A percentile compares a stretch with the other conserved stretches of the same genome.
These are phyloP conservation scores for Ormyrus rosae DNA, from an alignment of 2,888 invertebrate genomes.

Conservation along the genomic window DNA sequence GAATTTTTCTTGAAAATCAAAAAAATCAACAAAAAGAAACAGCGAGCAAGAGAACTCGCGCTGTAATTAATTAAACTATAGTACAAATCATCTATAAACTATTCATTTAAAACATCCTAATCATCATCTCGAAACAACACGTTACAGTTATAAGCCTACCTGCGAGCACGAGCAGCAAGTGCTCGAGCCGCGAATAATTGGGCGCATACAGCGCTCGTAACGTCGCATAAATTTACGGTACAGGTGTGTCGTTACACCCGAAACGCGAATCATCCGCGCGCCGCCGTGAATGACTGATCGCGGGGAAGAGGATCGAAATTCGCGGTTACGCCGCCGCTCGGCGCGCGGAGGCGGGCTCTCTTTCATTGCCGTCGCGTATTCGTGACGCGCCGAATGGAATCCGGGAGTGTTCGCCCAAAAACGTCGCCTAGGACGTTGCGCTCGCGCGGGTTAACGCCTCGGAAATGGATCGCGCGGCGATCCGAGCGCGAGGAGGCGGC, in stretches of 20 bases:
- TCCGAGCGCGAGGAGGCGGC: too few relatives aligned
- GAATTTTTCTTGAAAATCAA: too few relatives aligned
- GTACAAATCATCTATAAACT: too few relatives aligned
- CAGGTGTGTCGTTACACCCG: neutral
- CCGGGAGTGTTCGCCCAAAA: slow-evolving; percentile 15
- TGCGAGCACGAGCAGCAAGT: neutral
- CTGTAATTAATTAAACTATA: too few relatives aligned
- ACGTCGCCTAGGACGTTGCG: neutral
- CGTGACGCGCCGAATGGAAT: slow-evolving; percentile 61
- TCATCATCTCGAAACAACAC: neutral
- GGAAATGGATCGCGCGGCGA: slow-evolving; percentile 9
- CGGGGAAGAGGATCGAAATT: slow-evolving; percentile 1
- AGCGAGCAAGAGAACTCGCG: too few relatives aligned
- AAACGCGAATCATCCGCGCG: neutral
- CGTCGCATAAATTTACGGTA: slow-evolving; percentile 46
- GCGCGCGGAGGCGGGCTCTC: neutral
- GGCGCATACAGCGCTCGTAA: neutral
- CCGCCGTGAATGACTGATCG: neutral
- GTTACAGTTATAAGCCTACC: slow-evolving; percentile 3
- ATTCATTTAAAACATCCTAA: too few relatives aligned
- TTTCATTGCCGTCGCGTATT: slow-evolving; percentile 70
- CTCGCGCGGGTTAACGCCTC: slow-evolving; percentile 8
- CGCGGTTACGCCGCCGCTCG: slow-evolving; percentile 10
- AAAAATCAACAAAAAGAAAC: too few relatives aligned
- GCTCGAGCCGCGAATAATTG: slow-evolving; percentile 2